Evolutionary conservation across 2,888 invertebrate species (phyloP).

Genomic region (Drosophila infuscata): DNA sequence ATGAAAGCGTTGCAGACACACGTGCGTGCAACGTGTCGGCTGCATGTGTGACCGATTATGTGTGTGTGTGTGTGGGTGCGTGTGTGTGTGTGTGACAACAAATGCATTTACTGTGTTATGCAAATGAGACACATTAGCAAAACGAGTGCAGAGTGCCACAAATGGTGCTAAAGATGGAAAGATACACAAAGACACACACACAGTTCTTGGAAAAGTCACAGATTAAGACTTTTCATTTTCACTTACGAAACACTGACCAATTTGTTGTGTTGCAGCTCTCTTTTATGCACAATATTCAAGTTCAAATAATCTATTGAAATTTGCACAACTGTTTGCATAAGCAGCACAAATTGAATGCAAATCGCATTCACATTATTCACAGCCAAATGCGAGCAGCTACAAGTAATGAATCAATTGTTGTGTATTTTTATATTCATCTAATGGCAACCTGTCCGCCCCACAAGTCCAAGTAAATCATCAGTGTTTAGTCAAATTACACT

Average conservation of each 20-base stretch:
- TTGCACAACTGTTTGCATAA: constrained; percentile 67
- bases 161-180: constrained; percentile 46
- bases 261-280: background rate
- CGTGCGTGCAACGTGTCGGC: constrained; percentile 25
- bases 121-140: constrained; percentile 67
- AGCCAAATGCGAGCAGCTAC: constrained; percentile 7
- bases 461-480: constrained; percentile 33
- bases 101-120: constrained; percentile 72
- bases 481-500: constrained; percentile 40
- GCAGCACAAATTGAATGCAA: constrained; percentile 32
- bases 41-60: constrained; percentile 15
- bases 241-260: constrained; percentile 39
- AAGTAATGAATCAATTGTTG: constrained; percentile 32
- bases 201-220: background rate
- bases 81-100: constrained; percentile 46
- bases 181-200: background rate
- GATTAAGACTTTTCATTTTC: background rate
- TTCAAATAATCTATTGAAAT: constrained; percentile 50
- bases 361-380: constrained; percentile 37
- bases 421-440: background rate
- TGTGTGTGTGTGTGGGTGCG: constrained; percentile 23
- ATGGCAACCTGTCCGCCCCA: constrained; percentile 41
- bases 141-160: constrained; percentile 33
- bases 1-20: constrained; percentile 40
- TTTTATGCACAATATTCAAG: constrained; percentile 37